These are phyloP conservation scores for Sclerurus mexicanus DNA, from an alignment of 2,113 vertebrate species.

Conservation along the genomic window DNA sequence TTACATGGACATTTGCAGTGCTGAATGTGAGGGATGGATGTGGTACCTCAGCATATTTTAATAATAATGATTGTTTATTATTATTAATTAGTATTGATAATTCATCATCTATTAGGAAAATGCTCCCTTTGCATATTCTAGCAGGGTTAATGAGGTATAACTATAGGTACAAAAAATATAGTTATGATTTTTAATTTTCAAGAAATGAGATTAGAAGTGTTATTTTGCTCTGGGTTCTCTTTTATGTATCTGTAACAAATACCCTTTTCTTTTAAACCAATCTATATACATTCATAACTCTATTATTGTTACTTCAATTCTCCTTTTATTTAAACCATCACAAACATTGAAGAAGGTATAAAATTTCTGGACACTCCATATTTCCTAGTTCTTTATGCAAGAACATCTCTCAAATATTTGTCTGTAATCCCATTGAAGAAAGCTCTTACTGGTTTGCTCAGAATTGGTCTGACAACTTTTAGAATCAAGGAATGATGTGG, in stretches of 20 bases:
- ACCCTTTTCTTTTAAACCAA: background rate
- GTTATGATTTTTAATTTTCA: background rate
- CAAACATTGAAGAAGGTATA: background rate
- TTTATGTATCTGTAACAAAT: conserved; percentile 3
- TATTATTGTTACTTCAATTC: background rate
- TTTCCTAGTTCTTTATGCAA: background rate
- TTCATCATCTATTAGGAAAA: background rate
- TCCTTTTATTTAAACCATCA: background rate
- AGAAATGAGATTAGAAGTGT: background rate
- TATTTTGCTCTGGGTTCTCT: background rate
- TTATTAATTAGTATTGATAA: background rate
- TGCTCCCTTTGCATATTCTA: background rate
- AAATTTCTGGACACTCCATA: background rate
- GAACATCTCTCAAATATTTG: background rate
- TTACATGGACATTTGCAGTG: background rate
- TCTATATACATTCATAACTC: background rate
- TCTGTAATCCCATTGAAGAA: background rate
- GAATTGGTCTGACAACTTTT: background rate
- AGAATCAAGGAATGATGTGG: background rate
- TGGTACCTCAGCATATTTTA: background rate
- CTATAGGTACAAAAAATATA: background rate
- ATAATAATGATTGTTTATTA: background rate
- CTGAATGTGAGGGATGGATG: background rate
- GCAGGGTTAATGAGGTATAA: background rate
- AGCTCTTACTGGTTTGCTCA: background rate